Evolutionary conservation across 2,888 invertebrate genomes (phyloP).

Genomic region (Drosophila affinis): DNA sequence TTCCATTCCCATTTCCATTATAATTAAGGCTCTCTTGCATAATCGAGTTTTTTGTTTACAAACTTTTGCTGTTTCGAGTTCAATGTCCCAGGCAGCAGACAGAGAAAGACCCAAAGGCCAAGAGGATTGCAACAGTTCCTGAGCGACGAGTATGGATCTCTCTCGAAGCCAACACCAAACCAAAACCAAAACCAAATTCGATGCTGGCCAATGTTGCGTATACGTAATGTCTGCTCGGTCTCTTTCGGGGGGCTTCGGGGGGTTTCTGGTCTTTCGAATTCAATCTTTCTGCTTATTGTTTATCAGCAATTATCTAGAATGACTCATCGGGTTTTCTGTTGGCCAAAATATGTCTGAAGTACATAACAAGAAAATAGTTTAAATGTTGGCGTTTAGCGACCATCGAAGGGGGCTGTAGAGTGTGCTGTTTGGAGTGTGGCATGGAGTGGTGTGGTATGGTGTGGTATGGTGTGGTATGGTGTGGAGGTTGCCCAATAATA

Average conservation of each 20-base stretch:
- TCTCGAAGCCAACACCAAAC: constrained; percentile 57
- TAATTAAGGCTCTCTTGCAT: constrained; percentile 72
- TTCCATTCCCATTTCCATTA: constrained; percentile 78
- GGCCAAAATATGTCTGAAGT: constrained; percentile 64
- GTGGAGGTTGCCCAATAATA: constrained; percentile 77
- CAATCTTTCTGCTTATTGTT: constrained; percentile 31
- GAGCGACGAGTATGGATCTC: constrained; percentile 64
- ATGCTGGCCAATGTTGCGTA: constrained; percentile 43
- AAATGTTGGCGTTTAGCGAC: constrained; percentile 65
- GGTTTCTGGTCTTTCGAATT: constrained; percentile 17
- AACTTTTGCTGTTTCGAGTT: constrained; percentile 70
- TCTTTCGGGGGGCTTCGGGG: neutral
- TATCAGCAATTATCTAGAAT: constrained; percentile 67
- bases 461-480: constrained; percentile 53
- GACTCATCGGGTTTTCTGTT: constrained; percentile 73
- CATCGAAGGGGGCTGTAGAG: constrained; percentile 46
- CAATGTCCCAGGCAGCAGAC: constrained; percentile 67
- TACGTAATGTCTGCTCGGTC: constrained; percentile 51
- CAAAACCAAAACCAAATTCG: neutral
- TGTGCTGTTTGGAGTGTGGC: constrained; percentile 1
- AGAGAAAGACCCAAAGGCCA: constrained; percentile 14
- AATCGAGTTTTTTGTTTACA: constrained; percentile 77
- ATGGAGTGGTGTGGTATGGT: constrained; percentile 43
- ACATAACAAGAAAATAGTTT: constrained; percentile 77
- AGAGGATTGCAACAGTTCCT: constrained; percentile 74